Conservation (phyloP, 2,797 vertebrate genomes). For the Coluber constrictor region DNA sequence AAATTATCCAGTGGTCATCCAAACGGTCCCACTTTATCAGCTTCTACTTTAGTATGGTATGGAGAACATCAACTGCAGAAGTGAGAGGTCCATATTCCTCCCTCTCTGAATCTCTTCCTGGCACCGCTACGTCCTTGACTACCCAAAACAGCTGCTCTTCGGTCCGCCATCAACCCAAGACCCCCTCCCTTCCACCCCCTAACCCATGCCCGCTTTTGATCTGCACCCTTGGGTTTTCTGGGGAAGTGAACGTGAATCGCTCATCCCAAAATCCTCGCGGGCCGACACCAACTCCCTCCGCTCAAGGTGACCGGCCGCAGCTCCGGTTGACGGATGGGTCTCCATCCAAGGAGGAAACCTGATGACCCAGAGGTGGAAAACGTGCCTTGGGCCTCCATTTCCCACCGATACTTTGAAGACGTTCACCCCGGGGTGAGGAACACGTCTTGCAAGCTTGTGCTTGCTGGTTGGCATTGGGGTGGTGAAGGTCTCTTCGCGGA, state of each 20-base stretch:
- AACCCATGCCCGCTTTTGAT: background rate
- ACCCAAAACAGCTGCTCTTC: background rate
- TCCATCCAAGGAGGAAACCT: background rate
- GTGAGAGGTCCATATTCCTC: background rate
- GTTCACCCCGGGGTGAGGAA: background rate
- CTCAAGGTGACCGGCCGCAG: background rate
- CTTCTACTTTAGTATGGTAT: too few species aligned
- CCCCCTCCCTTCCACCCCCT: background rate
- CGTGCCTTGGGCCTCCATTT: rapidly evolving
- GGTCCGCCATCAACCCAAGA: too few species aligned
- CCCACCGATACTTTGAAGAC: background rate
- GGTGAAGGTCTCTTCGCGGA: background rate
- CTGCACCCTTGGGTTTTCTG: background rate
- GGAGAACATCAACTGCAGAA: background rate
- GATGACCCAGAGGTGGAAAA: background rate
- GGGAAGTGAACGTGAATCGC: background rate
- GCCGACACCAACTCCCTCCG: background rate
- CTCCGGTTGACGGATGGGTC: background rate
- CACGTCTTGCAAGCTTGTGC: background rate
- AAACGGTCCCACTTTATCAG: too few species aligned
- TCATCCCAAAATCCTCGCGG: rapidly evolving
- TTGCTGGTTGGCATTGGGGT: background rate
- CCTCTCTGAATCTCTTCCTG: background rate
- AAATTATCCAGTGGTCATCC: too few species aligned
- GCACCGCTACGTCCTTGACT: background rate